Conservation (phyloP, 2,113 vertebrate species). For the Procavia capensis region DNA sequence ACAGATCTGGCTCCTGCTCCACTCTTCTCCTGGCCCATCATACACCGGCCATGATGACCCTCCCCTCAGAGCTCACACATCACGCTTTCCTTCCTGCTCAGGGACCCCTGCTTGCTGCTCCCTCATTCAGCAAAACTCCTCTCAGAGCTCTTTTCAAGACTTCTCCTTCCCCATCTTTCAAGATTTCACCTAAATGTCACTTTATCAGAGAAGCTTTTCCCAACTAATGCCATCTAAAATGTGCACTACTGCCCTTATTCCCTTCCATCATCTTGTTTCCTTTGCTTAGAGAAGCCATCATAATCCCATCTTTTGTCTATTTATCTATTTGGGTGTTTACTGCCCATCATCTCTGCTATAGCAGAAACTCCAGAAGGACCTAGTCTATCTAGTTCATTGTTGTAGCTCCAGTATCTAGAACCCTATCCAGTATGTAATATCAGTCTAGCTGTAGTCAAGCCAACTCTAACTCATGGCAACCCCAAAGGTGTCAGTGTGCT, state of each 20-base stretch:
- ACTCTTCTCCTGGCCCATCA: no score
- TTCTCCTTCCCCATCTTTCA: not conserved
- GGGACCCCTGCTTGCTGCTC: not conserved
- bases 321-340: not conserved
- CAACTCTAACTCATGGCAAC: not conserved
- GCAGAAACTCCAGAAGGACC: rapidly evolving
- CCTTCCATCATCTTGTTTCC: not conserved
- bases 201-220: constrained; percentile 13
- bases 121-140: not conserved
- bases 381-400: not conserved
- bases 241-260: rapidly evolving
- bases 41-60: not conserved
- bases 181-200: not conserved
- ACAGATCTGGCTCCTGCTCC: not conserved
- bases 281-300: not conserved
- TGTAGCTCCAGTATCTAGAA: not conserved
- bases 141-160: not conserved
- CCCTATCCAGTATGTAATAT: not conserved
- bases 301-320: not conserved
- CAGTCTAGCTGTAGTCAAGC: not conserved
- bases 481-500: not conserved
- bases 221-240: not conserved
- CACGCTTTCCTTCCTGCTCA: not conserved
- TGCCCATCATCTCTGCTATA: not conserved
- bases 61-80: not conserved